A percentile compares a stretch with the other conserved stretches of the same genome.
Conservation (phyloP, 2,797 vertebrate species). For the Ptychadena robeensis region DNA sequence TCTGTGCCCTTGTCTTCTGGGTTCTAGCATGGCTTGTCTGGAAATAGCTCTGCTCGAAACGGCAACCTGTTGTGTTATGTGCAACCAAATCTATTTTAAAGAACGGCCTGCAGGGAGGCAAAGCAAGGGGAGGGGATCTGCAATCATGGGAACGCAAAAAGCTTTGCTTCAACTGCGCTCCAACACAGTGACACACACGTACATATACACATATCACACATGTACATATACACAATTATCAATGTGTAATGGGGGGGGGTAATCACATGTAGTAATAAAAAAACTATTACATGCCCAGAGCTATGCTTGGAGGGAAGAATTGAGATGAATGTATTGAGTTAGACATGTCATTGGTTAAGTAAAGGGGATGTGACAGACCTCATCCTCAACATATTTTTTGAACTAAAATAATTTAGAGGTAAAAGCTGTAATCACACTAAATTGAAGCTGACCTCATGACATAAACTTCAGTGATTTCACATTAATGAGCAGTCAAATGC, state of each 20-base stretch:
- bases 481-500: no score
- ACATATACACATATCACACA: neutral
- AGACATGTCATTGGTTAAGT: neutral
- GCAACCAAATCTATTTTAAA: conserved; percentile 50
- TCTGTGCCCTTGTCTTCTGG: conserved; percentile 49
- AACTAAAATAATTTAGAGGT: no score
- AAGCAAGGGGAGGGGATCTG: conserved; percentile 7
- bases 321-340: neutral
- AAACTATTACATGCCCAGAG: neutral
- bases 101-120: conserved; percentile 17
- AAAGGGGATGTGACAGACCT: no score
- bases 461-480: no score
- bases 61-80: conserved; percentile 47
- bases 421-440: no score
- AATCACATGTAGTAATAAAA: neutral
- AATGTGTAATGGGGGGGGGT: no score
- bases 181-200: neutral
- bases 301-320: neutral
- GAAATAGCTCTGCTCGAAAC: conserved; percentile 55
- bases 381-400: no score
- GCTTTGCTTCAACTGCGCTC: neutral
- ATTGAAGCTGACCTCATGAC: no score
- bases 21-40: conserved; percentile 34
- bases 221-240: neutral
- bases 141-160: conserved; percentile 25